Percentiles rank a stretch among this genome's conserved stretches.
phyloP scores from a whole-genome alignment of 2,888 invertebrate genomes.

The Dione vanillae region DNA sequence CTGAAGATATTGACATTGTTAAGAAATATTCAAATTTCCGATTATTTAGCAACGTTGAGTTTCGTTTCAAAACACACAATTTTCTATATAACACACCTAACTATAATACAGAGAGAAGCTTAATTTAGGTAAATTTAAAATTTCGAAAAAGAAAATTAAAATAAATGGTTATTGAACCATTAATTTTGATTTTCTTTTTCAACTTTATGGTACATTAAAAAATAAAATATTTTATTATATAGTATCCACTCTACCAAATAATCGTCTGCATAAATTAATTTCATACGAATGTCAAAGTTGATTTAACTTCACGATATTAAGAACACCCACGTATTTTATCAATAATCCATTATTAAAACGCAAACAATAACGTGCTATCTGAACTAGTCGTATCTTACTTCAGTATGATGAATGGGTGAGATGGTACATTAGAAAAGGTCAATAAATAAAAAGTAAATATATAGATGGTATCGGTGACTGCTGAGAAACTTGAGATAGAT shows the following conservation, averaged over 20 bases:
- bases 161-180: too few species aligned
- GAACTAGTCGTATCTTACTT: constrained; percentile 63
- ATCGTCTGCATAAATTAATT: constrained; percentile 15
- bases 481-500: constrained; percentile 62
- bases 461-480: constrained; percentile 63
- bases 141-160: too few species aligned
- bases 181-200: too few species aligned
- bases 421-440: constrained; percentile 80
- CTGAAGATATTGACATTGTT: too few species aligned
- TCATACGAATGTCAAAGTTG: constrained; percentile 54
- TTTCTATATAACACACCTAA: too few species aligned
- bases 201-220: too few species aligned
- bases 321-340: constrained; percentile 83
- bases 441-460: constrained; percentile 82
- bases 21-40: too few species aligned
- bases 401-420: constrained; percentile 74
- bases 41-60: too few species aligned
- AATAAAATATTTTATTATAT: neutral
- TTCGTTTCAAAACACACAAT: too few species aligned
- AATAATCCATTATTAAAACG: constrained; percentile 82
- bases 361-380: constrained; percentile 82
- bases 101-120: too few species aligned
- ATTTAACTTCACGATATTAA: constrained; percentile 74
- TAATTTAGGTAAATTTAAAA: too few species aligned
- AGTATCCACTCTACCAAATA: neutral